Evolutionary conservation across 2,888 invertebrate genomes (phyloP).

Genomic region (Drosophila tripunctata): DNA sequence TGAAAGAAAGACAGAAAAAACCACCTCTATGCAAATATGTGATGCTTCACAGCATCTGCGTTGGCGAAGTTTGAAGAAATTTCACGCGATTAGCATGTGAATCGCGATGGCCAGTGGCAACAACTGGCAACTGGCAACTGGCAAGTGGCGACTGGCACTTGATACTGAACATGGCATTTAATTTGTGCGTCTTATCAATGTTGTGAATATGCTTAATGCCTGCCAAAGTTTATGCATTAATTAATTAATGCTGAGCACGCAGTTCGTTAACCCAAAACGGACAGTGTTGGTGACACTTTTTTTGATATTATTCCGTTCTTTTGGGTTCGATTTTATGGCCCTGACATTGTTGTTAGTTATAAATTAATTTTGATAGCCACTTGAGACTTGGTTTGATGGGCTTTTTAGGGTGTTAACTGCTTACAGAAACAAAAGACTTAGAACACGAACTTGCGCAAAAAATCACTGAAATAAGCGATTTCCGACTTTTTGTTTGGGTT

Average conservation of each 20-base stretch:
- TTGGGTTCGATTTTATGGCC: slow-evolving; percentile 12
- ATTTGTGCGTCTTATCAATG: slow-evolving; percentile 72
- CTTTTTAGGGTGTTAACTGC: slow-evolving; percentile 58
- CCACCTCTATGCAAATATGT: slow-evolving; percentile 53
- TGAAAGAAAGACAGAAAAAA: not conserved
- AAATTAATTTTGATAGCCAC: slow-evolving; percentile 59
- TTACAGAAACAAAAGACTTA: slow-evolving; percentile 73
- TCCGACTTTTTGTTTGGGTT: slow-evolving; percentile 19
- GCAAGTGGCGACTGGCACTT: slow-evolving; percentile 43
- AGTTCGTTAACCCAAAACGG: slow-evolving; percentile 69
- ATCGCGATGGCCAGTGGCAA: slow-evolving; percentile 40
- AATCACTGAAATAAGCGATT: slow-evolving; percentile 13
- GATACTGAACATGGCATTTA: slow-evolving; percentile 44
- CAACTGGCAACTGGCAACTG: slow-evolving; percentile 1
- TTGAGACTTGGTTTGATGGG: slow-evolving; percentile 40
- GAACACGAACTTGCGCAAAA: slow-evolving; percentile 63
- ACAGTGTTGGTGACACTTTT: slow-evolving; percentile 29
- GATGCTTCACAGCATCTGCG: slow-evolving; percentile 9
- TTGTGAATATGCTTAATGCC: slow-evolving; percentile 62
- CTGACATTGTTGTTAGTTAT: slow-evolving; percentile 36
- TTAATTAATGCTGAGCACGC: slow-evolving; percentile 49
- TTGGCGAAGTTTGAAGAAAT: slow-evolving; percentile 44
- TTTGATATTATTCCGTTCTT: no score
- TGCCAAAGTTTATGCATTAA: slow-evolving; percentile 65
- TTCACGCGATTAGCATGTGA: slow-evolving; percentile 74